Conservation (phyloP, 2,113 vertebrate species). For the Melanostigma gelatinosum region DNA sequence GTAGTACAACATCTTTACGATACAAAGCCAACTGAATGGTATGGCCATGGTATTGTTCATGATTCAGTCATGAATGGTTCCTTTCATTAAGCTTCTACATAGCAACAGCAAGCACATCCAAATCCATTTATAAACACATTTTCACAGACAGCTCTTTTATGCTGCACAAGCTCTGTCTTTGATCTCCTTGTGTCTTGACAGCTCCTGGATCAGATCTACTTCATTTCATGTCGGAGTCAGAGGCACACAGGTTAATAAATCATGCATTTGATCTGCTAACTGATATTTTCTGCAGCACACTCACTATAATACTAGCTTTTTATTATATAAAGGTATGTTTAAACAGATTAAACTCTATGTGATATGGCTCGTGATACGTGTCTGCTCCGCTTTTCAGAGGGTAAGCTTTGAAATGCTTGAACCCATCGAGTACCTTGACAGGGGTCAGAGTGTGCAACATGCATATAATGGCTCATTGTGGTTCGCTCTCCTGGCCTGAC, state of each 20-base stretch:
- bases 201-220: constrained; percentile 44
- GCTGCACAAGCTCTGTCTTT: constrained; percentile 51
- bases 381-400: constrained; percentile 8
- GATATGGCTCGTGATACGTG: not conserved
- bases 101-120: constrained; percentile 27
- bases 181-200: constrained; percentile 44
- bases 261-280: not conserved
- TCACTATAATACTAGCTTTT: not conserved
- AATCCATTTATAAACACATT: constrained; percentile 35
- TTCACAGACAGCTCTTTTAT: constrained; percentile 34
- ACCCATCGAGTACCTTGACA: constrained; percentile 12
- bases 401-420: constrained; percentile 38
- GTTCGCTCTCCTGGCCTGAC: not conserved
- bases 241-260: not conserved
- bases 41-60: constrained; percentile 7
- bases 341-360: not conserved
- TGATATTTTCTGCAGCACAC: not conserved
- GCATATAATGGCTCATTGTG: constrained; percentile 32
- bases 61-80: constrained; percentile 25
- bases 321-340: not conserved
- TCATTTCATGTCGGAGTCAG: constrained; percentile 26
- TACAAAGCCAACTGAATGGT: constrained; percentile 25
- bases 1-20: not conserved
- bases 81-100: constrained; percentile 28
- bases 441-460: constrained; percentile 16